Base-by-base conservation (phyloP, 2,888 invertebrate species). In the Salpingus planirostris region DNA sequence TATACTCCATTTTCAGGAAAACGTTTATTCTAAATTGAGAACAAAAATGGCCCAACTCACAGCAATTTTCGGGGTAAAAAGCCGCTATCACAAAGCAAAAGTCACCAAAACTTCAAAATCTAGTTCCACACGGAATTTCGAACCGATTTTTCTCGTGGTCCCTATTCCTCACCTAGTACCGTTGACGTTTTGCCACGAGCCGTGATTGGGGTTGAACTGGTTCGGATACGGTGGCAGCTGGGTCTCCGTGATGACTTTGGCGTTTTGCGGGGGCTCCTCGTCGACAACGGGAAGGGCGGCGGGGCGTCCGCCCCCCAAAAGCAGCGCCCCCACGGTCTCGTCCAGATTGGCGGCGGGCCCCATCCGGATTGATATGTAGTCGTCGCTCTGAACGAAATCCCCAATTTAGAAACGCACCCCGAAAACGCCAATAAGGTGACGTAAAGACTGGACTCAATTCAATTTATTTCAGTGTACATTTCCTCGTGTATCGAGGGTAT, bases 101-200 rank as follows among this genome's bases (percentile, higher is more conserved):
- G n/a, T n/a, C n/a, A n/a, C n/a, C n/a, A n/a, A n/a, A n/a, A n/a
- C n/a, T n/a, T n/a, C n/a, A n/a, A n/a, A n/a, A n/a, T n/a, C n/a
- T n/a, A n/a, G n/a, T n/a, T n/a, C n/a, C n/a, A n/a, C n/a, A n/a
- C n/a, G n/a, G n/a, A n/a, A n/a, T n/a, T n/a, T n/a, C n/a, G n/a
- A n/a, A n/a, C n/a, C n/a, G n/a, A n/a, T n/a, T n/a, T n/a, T n/a
- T n/a, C n/a, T n/a, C n/a, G n/a, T n/a, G n/a, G n/a, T n/a, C n/a
- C n/a, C n/a, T n/a, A n/a, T n/a, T n/a, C n/a, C 51, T 62, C 59
- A 81, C 82, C 76, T 78, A 36, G 81, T 81, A 36, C 80, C 79
- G 24, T 76, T 75, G 24, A 84, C 80, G 24, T 74, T 75, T 59
- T 87, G 81, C 88, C 88, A 88, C 39, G 76, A 74, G 21, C 83